Percentiles rank a stretch among this genome's conserved stretches.
Conservation (phyloP, 2,888 invertebrate genomes). For the Meganola albula region DNA sequence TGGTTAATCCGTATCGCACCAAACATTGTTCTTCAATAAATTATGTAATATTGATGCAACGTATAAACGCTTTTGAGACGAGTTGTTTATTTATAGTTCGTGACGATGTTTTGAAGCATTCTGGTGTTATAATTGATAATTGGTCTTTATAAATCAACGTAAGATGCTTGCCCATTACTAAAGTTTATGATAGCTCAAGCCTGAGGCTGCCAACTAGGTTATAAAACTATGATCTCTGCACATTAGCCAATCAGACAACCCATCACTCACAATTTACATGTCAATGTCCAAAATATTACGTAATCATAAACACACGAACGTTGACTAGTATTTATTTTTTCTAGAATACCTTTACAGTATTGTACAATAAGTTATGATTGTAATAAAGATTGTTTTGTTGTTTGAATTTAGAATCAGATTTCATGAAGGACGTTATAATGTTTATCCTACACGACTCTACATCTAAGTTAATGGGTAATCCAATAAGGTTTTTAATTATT, state of each 20-base stretch:
- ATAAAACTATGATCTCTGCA: conserved; percentile 18
- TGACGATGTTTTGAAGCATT: conserved; percentile 6
- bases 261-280: conserved; percentile 26
- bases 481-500: no score
- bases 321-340: no score
- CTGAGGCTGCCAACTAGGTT: conserved; percentile 13
- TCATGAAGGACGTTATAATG: no score
- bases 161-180: conserved; percentile 15
- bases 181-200: conserved; percentile 13
- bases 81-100: neutral
- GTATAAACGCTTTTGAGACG: conserved; percentile 12
- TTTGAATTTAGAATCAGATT: no score
- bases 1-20: conserved; percentile 12
- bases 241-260: conserved; percentile 17
- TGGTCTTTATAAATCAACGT: conserved; percentile 23
- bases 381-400: no score
- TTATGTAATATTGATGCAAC: conserved; percentile 20
- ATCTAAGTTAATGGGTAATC: no score
- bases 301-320: no score
- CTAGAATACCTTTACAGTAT: no score
- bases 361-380: no score
- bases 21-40: neutral
- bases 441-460: no score
- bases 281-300: conserved; percentile 15
- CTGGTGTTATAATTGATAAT: conserved; percentile 23